Evolutionary conservation across 2,888 invertebrate genomes (phyloP), one percentile per base, ranked within the genome.

Genomic region (Helicoverpa assulta): DNA sequence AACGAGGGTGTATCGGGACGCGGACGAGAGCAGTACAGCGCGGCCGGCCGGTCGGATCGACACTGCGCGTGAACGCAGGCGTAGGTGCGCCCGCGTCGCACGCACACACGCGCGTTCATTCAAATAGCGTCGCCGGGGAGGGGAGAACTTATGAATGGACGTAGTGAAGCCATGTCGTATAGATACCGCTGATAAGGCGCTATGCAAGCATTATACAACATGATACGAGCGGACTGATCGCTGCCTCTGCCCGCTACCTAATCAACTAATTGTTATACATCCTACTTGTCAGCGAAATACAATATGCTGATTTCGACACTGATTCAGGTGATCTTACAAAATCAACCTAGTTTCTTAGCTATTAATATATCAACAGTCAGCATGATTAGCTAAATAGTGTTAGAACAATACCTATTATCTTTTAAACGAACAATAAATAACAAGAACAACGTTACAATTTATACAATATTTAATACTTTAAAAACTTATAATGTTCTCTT

Each of bases 141-240:
- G 94, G 94, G 93, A 81, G 90, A 82, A 88, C 89, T 94, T 90
- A 96, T 96, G 95, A 96, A 96, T 96, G 96, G 93, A 95, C 95
- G 94, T 95, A 95, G 95, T 94, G 94, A 87, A 88, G 88, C 84
- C 75, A 75, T 86, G 86, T 87, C 88, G 91, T 91, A 89, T 88
- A 93, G 94, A 94, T 94, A 94, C 87, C 90, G 89, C 90, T 94
- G 94, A 95, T 94, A 95, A 94, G 89, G 85, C 89, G 88, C 88
- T 89, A 82, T 86, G 90, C 90, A 85, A 88, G 89, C 91, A 90
- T 90, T 91, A 91, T 91, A 90, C 89, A 89, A 90, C 84, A 85
- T 84, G 90, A 92, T 91, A 92, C 76, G 70, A 80, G 77, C 76
- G 78, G 78, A 76, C 83, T 71, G 81, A 80, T 83, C 83, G 78